Base-by-base conservation (phyloP, 1,140 invertebrate species). In the Drosophila mayri region DNA sequence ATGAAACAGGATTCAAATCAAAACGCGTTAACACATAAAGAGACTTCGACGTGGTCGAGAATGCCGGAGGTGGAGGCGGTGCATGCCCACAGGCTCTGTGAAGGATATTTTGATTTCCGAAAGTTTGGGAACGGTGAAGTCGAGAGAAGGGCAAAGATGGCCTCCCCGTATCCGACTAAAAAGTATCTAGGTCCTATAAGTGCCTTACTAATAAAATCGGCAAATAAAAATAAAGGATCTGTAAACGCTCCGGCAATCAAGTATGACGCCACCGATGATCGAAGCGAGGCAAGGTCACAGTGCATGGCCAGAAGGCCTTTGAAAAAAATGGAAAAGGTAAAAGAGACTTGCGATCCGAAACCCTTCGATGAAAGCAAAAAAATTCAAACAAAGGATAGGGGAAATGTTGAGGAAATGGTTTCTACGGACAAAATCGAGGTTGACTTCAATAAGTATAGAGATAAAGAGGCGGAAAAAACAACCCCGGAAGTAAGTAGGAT, bases 11-110 rank as follows among this genome's bases (percentile, higher is more conserved):
- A 68, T 37, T 35, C 37, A 12, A 50, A n/a, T 18, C 22, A n/a
- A 41, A 22, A 43, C 9, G 12, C 20, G 35, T n/a, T 67, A n/a
- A n/a, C 54, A 16, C 44, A 50, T 0, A 64, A 64, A 9, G 50
- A 66, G 25, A 20, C 41, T 2, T 30, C 30, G 12, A 43, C 30
- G 2, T 52, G 44, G 40, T 63, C 37, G 3, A 61, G 64, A 46
- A 40, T 28, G 11, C 4, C 16, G 2, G n/a, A 8, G 1, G n/a
- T 7, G 3, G 16, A 4, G 18, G 41, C 28, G 28, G 28, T 50
- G 1, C 49, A 90, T 68, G 37, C 77, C 16, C 54, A 71, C 3
- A 70, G 59, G 20, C 47, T 87, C 0, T 87, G 80, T 46, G 37
- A 77, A 11, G 84, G 80, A 6, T 78, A 87, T 64, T 37, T 65